These are phyloP conservation scores for Lepisosteus oculatus DNA, from an alignment of 2,113 vertebrate species.

Conservation along the genomic window DNA sequence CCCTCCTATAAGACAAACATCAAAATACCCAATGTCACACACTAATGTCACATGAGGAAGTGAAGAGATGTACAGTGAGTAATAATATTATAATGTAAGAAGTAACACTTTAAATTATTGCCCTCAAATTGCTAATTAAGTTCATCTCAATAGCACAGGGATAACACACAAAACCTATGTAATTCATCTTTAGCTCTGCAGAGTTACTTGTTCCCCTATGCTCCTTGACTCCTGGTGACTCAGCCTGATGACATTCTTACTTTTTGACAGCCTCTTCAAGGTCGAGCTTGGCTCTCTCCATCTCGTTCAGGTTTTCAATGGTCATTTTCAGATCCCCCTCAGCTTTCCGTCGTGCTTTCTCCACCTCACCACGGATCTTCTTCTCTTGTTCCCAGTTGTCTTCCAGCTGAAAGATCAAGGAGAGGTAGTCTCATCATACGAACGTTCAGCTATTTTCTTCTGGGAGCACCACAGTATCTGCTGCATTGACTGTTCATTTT, in stretches of 20 bases:
- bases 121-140: no score
- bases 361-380: conserved; percentile 57
- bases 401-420: conserved; percentile 44
- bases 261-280: conserved; percentile 64
- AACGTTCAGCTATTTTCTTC: background rate
- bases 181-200: no score
- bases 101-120: no score
- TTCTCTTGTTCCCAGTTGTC: conserved; percentile 66
- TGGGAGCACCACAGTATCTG: background rate
- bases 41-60: no score
- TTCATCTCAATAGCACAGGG: no score
- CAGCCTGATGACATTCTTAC: conserved; percentile 28
- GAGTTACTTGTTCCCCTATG: no score
- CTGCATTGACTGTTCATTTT: background rate
- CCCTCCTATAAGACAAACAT: conserved; percentile 44
- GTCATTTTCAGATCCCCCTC: conserved; percentile 63
- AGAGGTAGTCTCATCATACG: background rate
- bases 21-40: no score
- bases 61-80: no score
- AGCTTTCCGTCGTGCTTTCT: conserved; percentile 59
- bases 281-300: conserved; percentile 56
- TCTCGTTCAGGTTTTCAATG: conserved; percentile 56
- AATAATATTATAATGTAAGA: no score
- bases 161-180: no score
- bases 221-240: no score